Base-by-base conservation (phyloP, 2,888 invertebrate genomes). In the Globia sparganii region DNA sequence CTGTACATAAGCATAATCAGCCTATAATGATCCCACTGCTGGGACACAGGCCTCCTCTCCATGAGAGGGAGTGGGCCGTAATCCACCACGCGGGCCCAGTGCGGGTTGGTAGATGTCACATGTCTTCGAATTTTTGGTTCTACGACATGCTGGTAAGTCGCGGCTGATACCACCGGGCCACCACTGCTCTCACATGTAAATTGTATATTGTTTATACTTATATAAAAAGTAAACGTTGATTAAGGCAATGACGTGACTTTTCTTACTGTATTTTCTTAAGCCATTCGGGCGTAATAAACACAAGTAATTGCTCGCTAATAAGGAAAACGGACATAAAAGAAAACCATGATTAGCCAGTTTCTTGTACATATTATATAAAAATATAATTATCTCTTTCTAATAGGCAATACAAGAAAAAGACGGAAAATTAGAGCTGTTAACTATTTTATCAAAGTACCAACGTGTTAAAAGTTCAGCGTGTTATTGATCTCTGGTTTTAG, bases 331-430 rank as follows among this genome's bases (percentile, higher is more conserved):
- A 68, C 11, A 15, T n/a, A n/a, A 15, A 62, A 59, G 58, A 58
- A 81, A 64, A 40, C 40, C 28, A 37, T 65, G 77, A 76, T 81
- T 76, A 80, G 79, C n/a, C n/a, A n/a, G n/a, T n/a, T n/a, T n/a
- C n/a, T n/a, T n/a, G n/a, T n/a, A n/a, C n/a, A n/a, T n/a, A n/a
- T n/a, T n/a, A n/a, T n/a, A n/a, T n/a, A n/a, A n/a, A 56, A 67
- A 62, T 37, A 31, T 6, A 43, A 2, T 0, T 31, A 5, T 31
- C 11, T 43, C 34, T 59, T 43, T 53, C 15, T 72, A 56, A 37
- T 6, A 56, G 9, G 15, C 28, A 43, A n/a, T 13, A 34, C 13
- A 37, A 46, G 34, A 77, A 28, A 34, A 49, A 40, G 58, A 65
- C 25, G 40, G 59, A 61, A 28, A 70, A 64, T 40, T 43, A 53